Evolutionary conservation across 1,140 invertebrate species (phyloP).

Genomic region (Zaprionus tsacasi): DNA sequence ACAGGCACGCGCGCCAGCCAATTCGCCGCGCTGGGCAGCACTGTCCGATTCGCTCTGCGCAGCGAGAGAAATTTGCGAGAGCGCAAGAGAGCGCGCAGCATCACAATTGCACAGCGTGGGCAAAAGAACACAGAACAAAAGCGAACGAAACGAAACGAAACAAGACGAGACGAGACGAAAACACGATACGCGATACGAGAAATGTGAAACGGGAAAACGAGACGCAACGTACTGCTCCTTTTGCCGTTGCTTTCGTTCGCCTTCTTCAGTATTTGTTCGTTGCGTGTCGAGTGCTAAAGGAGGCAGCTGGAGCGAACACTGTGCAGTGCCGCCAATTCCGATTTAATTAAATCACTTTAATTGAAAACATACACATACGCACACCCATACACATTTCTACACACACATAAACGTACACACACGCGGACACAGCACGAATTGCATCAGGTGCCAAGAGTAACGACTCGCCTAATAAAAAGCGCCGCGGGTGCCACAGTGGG

Average conservation of each 20-base stretch:
- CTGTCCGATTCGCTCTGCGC: constrained; percentile 47
- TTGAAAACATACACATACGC: constrained; percentile 36
- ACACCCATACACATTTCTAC: constrained; percentile 1
- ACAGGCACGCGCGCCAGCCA: constrained; percentile 53
- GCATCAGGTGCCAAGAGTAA: constrained; percentile 42
- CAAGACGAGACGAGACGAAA: background rate
- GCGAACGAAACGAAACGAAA: constrained; percentile 13
- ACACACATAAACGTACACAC: constrained; percentile 14
- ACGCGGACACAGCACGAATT: constrained; percentile 10
- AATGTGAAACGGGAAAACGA: constrained; percentile 3
- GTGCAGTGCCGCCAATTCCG: constrained; percentile 45
- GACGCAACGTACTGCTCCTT: constrained; percentile 33
- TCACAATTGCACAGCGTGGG: constrained; percentile 8
- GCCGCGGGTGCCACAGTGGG: constrained; percentile 23
- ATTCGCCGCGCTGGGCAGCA: constrained; percentile 52
- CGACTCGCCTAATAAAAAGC: constrained; percentile 18
- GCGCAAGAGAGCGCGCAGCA: constrained; percentile 56
- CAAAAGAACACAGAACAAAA: background rate
- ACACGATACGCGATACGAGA: background rate
- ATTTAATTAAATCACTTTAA: constrained; percentile 55
- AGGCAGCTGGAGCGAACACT: constrained; percentile 26
- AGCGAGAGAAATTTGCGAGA: too few relatives aligned
- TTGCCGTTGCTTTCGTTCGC: constrained; percentile 30
- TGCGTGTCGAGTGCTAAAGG: constrained; percentile 55
- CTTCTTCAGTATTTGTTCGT: constrained; percentile 78